A percentile compares a stretch with the other conserved stretches of the same genome.
These are phyloP conservation scores for Phyllotreta cruciferae DNA, from an alignment of 2,888 invertebrate genomes.

Conservation along the genomic window DNA sequence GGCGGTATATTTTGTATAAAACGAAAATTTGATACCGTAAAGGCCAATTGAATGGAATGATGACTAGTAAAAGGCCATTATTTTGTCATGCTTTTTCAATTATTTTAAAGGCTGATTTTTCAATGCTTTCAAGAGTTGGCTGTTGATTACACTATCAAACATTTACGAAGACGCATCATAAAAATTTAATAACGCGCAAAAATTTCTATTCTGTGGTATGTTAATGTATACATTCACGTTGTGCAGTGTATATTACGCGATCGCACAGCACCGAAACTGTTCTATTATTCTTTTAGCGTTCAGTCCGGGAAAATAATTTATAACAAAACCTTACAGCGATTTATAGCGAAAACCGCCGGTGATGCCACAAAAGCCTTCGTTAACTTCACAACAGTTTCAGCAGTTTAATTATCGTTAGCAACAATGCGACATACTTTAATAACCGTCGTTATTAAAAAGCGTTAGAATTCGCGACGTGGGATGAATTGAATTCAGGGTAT, in stretches of 20 bases:
- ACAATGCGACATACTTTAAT: conserved; percentile 18
- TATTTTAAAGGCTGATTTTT: too few relatives aligned
- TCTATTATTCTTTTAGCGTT: conserved; percentile 8
- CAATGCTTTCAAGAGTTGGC: too few relatives aligned
- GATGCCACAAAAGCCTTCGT: conserved; percentile 12
- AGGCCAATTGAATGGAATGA: too few relatives aligned
- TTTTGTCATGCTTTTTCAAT: too few relatives aligned
- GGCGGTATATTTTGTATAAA: too few relatives aligned
- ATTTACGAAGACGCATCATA: too few relatives aligned
- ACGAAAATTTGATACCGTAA: too few relatives aligned
- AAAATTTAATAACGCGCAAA: too few relatives aligned
- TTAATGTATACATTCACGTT: too few relatives aligned
- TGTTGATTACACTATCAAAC: too few relatives aligned
- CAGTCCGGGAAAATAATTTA: conserved; percentile 1
- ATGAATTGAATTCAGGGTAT: conserved; percentile 14
- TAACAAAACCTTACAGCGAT: not conserved
- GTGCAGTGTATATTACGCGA: not conserved
- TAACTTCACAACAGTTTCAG: conserved; percentile 13
- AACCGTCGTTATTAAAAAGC: conserved; percentile 10
- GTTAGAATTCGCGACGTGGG: conserved; percentile 2
- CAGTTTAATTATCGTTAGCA: conserved; percentile 14
- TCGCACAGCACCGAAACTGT: not conserved
- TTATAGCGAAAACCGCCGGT: conserved; percentile 3
- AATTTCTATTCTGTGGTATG: too few relatives aligned
- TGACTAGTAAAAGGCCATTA: too few relatives aligned